phyloP scores from a whole-genome alignment of 2,797 vertebrate genomes.

The Sphenopsis melanotis region DNA sequence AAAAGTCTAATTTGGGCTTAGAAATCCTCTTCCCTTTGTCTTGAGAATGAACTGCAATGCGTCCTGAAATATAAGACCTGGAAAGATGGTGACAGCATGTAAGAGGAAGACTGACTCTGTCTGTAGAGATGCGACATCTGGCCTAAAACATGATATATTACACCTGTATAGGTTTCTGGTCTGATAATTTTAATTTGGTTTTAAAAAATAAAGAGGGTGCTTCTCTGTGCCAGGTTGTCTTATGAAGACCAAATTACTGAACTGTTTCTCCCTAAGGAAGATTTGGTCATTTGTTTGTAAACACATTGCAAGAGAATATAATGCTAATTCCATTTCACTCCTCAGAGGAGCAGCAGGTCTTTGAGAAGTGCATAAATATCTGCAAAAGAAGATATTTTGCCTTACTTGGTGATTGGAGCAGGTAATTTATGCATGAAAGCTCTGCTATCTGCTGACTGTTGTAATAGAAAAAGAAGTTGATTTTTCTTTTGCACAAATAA shows the following conservation, averaged over 20 bases:
- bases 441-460: not conserved
- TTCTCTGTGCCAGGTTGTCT: not conserved
- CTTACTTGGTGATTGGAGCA: not conserved
- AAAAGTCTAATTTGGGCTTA: not conserved
- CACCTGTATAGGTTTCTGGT: not conserved
- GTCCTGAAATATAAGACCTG: not conserved
- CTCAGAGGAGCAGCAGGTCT: not conserved
- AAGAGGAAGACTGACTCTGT: not conserved
- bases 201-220: not conserved
- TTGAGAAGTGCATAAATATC: not conserved
- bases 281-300: not conserved
- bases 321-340: not conserved
- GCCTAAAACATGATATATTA: not conserved
- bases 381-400: not conserved
- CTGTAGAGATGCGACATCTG: not conserved
- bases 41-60: not conserved
- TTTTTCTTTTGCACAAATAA: not conserved
- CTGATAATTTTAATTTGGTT: not conserved
- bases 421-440: not conserved
- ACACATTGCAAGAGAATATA: not conserved
- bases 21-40: not conserved
- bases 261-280: not conserved
- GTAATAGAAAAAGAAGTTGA: not conserved
- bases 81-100: not conserved
- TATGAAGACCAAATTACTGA: not conserved